phyloP scores from a whole-genome alignment of 2,113 vertebrate species.

The Eulemur rufifrons region DNA sequence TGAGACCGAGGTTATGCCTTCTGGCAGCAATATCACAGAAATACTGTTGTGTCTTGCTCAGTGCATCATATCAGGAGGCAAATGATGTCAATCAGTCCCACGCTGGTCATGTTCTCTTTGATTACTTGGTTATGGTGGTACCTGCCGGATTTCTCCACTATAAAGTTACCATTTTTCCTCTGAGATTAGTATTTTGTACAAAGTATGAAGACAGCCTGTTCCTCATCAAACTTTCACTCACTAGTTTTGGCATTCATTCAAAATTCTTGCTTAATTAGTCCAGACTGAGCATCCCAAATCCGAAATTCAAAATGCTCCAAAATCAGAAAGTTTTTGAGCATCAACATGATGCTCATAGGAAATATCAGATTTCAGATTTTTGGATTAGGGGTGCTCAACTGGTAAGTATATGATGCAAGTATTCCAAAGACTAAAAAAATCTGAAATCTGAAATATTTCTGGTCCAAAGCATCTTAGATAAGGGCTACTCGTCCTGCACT shows the following conservation, averaged over 20 bases:
- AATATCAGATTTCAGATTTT: background rate
- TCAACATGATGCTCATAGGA: background rate
- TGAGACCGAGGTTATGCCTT: background rate
- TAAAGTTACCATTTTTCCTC: slow-evolving; percentile 2
- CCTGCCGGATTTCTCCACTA: slow-evolving; percentile 3
- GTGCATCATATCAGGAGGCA: background rate
- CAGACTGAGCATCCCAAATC: background rate
- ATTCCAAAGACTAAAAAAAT: background rate
- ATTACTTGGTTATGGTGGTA: background rate
- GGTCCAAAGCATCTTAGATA: background rate
- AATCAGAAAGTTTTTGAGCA: background rate
- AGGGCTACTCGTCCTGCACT: background rate
- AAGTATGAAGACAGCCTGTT: background rate
- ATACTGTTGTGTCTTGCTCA: background rate
- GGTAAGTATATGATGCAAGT: background rate
- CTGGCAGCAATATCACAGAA: background rate
- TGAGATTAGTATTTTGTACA: slow-evolving; percentile 9
- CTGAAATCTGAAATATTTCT: background rate
- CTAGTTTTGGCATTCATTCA: background rate
- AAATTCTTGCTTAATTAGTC: slow-evolving; percentile 11
- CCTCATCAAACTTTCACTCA: background rate
- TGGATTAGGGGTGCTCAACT: background rate
- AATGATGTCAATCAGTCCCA: background rate
- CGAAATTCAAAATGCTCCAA: background rate
- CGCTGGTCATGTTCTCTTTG: background rate